Evolutionary conservation across 2,888 invertebrate species (phyloP).

Genomic region (Amphipyra tragopoginis): DNA sequence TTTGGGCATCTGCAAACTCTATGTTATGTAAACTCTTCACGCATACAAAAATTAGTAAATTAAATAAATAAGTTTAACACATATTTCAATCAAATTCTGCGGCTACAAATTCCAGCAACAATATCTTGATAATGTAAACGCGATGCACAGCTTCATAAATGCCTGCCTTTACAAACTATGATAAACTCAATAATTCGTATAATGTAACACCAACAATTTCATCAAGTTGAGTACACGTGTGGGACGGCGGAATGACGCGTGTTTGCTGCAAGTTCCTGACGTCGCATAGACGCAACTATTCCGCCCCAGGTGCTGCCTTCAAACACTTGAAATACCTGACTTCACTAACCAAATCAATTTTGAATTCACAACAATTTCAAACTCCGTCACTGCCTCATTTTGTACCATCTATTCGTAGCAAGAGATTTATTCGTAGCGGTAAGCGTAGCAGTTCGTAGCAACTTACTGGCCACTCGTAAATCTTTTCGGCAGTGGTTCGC

Average conservation of each 20-base stretch:
- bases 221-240: slow-evolving; percentile 42
- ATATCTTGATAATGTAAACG: slow-evolving; percentile 35
- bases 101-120: slow-evolving; percentile 30
- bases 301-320: slow-evolving; percentile 49
- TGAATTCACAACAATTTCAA: slow-evolving; percentile 47
- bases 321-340: slow-evolving; percentile 62
- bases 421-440: slow-evolving; percentile 54
- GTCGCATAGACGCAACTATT: slow-evolving; percentile 53
- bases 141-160: slow-evolving; percentile 27
- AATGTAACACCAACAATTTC: slow-evolving; percentile 62
- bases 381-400: slow-evolving; percentile 48
- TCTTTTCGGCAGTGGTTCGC: slow-evolving; percentile 41
- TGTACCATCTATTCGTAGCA: slow-evolving; percentile 34
- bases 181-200: slow-evolving; percentile 52
- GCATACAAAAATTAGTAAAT: neutral
- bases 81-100: slow-evolving; percentile 16
- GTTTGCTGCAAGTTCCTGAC: slow-evolving; percentile 57
- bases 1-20: too few relatives aligned
- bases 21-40: too few relatives aligned
- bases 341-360: slow-evolving; percentile 57
- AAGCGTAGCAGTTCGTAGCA: slow-evolving; percentile 58
- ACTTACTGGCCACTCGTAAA: slow-evolving; percentile 53
- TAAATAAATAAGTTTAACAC: neutral
- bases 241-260: slow-evolving; percentile 45
- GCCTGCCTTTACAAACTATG: slow-evolving; percentile 49